Evolutionary conservation across 35 echinoderm and acorn worm genomes (phyloP), one percentile per base, ranked within the genome.

Genomic region (Diadema setosum): DNA sequence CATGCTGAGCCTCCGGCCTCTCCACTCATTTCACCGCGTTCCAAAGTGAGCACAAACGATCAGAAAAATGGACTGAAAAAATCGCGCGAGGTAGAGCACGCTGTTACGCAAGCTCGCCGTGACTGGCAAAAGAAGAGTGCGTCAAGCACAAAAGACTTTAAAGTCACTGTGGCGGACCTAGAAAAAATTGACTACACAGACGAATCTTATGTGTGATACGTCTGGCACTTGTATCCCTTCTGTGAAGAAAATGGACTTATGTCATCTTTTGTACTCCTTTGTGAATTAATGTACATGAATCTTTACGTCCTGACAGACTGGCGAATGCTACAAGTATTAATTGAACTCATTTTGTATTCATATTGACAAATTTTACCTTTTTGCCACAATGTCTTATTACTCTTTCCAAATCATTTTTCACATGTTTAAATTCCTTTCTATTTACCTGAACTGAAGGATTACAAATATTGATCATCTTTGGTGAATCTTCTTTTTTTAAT

Each of bases 141-240:
- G 6, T 52, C n/a, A 4, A 64, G 69, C 27, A 88, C 85, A 16
- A 69, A 65, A 4, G 89, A 91, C 46, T 87, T 87, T 18, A 74
- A 80, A 31, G 55, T 81, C 7, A 82, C 80, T 45, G 75, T 85
- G 20, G 84, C 85, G 46, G 89, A 95, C 55, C 81, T 83, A 45
- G 83, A 65, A 58, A 91, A 70, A 61, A 91, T 95, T 48, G 93
- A 95, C 16, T 95, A 88, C 65, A 86, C 85, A 37, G 93, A 95
- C 82, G 93, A 95, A 64, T 91, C 93, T 17, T 95, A 95, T 84
- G 93, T 95, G 35, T 95, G 44, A 90, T 42, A 12, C 24, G 12
- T 78, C 39, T 32, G 9, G 9, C n/a, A 52, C 48, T 11, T 52
- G 48, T 52, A 52, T n/a, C n/a, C n/a, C 9, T 9, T 9, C 9